These are phyloP conservation scores for Paratrypauchen microcephalus DNA, from an alignment of 2,797 vertebrate species.

Conservation along the genomic window DNA sequence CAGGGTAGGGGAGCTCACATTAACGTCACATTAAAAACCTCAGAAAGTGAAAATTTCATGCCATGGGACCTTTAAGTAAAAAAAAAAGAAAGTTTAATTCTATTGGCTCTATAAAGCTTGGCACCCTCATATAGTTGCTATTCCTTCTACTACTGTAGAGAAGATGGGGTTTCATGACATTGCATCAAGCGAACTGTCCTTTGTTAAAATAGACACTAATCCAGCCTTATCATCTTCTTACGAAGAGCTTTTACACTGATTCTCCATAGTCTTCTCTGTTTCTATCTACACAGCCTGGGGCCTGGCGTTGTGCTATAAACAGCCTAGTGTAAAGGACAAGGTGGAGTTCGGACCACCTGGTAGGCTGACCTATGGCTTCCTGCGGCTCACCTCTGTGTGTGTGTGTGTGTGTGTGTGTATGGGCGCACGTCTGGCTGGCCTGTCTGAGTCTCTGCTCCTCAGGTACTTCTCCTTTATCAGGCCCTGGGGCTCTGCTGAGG, in stretches of 20 bases:
- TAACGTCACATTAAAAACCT: too few species aligned
- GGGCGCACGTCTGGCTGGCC: neutral
- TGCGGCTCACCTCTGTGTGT: constrained; percentile 58
- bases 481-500: constrained; percentile 49
- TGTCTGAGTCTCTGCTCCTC: constrained; percentile 38
- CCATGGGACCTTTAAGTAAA: too few species aligned
- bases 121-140: too few species aligned
- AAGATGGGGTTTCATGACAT: too few species aligned
- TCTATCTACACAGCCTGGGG: constrained; percentile 38
- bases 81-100: too few species aligned
- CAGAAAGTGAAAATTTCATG: too few species aligned
- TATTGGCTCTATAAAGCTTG: too few species aligned
- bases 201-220: too few species aligned
- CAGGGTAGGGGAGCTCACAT: too few species aligned
- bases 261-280: constrained; percentile 20
- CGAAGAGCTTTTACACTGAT: constrained; percentile 31
- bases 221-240: neutral
- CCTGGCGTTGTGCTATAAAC: constrained; percentile 12
- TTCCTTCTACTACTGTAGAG: too few species aligned
- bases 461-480: constrained; percentile 56
- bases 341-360: constrained; percentile 66
- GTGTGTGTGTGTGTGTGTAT: neutral
- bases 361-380: constrained; percentile 55
- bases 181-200: too few species aligned
- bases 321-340: constrained; percentile 43